Evolutionary conservation across 2,113 vertebrate species (phyloP), one percentile per base, ranked within the genome.

Genomic region (Syrmaticus mikado): DNA sequence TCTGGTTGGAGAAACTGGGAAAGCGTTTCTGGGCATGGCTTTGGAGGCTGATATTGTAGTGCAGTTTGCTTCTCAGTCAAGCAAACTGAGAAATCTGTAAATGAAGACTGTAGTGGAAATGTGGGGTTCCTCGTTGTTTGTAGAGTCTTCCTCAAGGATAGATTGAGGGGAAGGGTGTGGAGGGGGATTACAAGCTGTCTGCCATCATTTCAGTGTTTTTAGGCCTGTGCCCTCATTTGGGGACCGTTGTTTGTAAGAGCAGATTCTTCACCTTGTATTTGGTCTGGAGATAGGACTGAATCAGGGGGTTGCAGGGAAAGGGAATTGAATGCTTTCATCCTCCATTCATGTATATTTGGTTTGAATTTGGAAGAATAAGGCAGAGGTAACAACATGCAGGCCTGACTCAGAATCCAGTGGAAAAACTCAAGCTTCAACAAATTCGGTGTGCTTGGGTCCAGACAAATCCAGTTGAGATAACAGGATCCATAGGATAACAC

Each of bases 271-370:
- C 30, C 14, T 57, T 72, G 0, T 11, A 1, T 71, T 77, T 77
- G 62, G 11, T 76, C 22, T 30, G 34, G 25, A 83, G 24, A 17
- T 50, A 24, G 11, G 38, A 11, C 46, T 71, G 61, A 57, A 43
- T 50, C 18, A 78, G 2, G 0, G 36, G 20, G 4, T 21, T 58
- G 14, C 27, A 27, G n/a, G 28, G 6, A 11, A 17, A 4, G 30
- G 20, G 6, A 68, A 24, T 5, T 70, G 27, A 40, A 2, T 87
- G n/a, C 13, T 58, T 85, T 87, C 7, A 19, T 73, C 8, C 11
- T 82, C 45, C 74, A 61, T 66, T 43, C 24, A 64, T 16, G 13
- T 17, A 3, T n/a, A 28, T 66, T 89, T 79, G n/a, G 12, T 5
- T 34, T 62, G 30, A 60, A 76, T 89, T 82, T 71, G 10, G n/a